phyloP scores from a whole-genome alignment of 2,113 vertebrate genomes.

The Okapia johnstoni region DNA sequence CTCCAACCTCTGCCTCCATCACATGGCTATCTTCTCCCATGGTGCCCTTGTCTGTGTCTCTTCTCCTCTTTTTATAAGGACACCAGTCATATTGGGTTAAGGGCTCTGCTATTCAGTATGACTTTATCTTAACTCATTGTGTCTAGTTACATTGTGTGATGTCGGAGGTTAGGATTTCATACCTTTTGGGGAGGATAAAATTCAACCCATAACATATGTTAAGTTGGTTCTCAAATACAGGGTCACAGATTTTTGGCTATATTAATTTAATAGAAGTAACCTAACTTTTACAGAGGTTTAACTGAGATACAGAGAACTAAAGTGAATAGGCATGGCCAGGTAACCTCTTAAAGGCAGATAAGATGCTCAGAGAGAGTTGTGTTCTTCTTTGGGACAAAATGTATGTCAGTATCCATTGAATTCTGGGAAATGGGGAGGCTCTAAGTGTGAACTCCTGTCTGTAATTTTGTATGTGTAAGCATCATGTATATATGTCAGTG shows the following conservation, averaged over 20 bases:
- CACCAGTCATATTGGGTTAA: not conserved
- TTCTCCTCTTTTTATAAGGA: not conserved
- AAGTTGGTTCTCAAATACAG: not conserved
- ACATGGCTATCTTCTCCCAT: not conserved
- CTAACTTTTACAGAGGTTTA: not conserved
- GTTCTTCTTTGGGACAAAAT: not conserved
- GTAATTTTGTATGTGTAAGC: not conserved
- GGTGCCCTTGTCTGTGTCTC: not conserved
- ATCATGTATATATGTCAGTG: not conserved
- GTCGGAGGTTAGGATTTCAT: not conserved
- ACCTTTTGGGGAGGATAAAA: not conserved
- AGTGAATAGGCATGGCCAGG: not conserved
- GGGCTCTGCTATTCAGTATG: not conserved
- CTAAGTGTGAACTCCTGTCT: not conserved
- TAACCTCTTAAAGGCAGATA: not conserved
- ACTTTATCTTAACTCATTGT: not conserved
- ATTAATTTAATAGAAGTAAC: not conserved
- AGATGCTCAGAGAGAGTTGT: not conserved
- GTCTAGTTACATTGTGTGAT: not conserved
- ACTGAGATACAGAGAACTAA: not conserved
- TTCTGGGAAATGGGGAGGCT: not conserved
- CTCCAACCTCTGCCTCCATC: not conserved
- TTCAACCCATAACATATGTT: not conserved
- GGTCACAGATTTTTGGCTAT: not conserved
- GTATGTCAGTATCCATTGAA: not conserved